Evolutionary conservation across 2,797 vertebrate genomes (phyloP).

Genomic region (Gambusia yucatana): DNA sequence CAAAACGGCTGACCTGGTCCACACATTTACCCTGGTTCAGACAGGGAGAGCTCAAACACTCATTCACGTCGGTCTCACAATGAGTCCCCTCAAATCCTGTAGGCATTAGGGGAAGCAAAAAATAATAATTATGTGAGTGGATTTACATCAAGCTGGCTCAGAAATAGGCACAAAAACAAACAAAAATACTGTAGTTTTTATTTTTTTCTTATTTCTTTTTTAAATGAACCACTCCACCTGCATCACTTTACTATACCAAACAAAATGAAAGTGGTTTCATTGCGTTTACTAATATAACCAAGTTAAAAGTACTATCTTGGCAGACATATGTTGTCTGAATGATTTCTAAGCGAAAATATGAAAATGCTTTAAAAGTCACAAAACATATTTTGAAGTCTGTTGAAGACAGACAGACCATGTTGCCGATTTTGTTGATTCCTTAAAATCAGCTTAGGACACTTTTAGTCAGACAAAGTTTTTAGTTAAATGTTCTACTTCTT

Average conservation of each 20-base stretch:
- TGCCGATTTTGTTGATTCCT: not conserved
- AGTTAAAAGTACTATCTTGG: not conserved
- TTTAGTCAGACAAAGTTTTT: not conserved
- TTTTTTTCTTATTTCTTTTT: not conserved
- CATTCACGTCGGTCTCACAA: slow-evolving; percentile 89
- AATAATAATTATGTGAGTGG: not conserved
- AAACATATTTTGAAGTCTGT: not conserved
- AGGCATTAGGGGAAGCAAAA: slow-evolving; percentile 1
- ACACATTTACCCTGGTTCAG: slow-evolving; percentile 91
- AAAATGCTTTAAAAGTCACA: too few species aligned
- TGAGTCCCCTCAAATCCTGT: slow-evolving; percentile 90
- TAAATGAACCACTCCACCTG: not conserved
- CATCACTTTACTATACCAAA: not conserved
- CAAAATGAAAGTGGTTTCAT: not conserved
- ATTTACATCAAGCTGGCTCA: not conserved
- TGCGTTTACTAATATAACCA: not conserved
- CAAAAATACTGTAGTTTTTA: not conserved
- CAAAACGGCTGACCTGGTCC: slow-evolving; percentile 90
- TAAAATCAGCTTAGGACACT: not conserved
- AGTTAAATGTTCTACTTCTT: not conserved
- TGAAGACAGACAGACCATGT: not conserved
- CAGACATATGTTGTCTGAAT: not conserved
- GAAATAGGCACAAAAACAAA: not conserved
- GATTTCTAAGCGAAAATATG: not conserved
- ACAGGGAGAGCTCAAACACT: slow-evolving; percentile 92